These are phyloP conservation scores for Brachionus manjavacas DNA, from an alignment of 1,140 invertebrate genomes.

Conservation along the genomic window DNA sequence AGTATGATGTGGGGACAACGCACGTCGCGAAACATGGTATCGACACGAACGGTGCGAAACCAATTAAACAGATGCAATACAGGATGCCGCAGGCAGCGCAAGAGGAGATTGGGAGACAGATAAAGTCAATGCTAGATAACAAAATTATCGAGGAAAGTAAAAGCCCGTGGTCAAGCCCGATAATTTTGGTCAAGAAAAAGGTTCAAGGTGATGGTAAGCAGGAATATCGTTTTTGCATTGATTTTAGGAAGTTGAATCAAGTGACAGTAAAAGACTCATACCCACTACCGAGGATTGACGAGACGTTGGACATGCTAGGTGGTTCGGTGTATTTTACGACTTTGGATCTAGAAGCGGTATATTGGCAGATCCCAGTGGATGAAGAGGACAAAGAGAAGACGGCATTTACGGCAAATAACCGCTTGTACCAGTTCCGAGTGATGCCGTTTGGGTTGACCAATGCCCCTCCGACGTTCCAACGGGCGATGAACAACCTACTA, in stretches of 20 bases:
- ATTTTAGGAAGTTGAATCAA: conserved; percentile 29
- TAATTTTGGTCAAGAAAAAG: conserved; percentile 5
- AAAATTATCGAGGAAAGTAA: conserved; percentile 49
- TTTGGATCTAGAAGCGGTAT: conserved; percentile 52
- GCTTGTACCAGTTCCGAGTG: conserved; percentile 46
- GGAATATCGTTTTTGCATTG: conserved; percentile 8
- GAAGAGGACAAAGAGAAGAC: conserved; percentile 47
- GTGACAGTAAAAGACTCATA: neutral
- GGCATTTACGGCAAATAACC: conserved; percentile 37
- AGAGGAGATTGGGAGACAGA: conserved; percentile 25
- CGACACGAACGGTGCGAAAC: conserved; percentile 46
- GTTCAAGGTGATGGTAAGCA: neutral
- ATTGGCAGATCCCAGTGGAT: conserved; percentile 50
- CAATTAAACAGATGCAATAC: conserved; percentile 43
- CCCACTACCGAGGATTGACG: conserved; percentile 28
- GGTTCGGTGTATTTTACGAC: conserved; percentile 45
- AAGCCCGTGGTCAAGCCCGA: neutral
- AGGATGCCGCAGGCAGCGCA: conserved; percentile 2
- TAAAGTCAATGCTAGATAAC: conserved; percentile 28
- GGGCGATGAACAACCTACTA: conserved; percentile 48
- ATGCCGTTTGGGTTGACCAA: conserved; percentile 57
- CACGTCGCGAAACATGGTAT: conserved; percentile 47
- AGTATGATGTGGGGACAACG: conserved; percentile 45
- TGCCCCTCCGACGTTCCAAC: conserved; percentile 51
- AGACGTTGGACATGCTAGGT: neutral